Evolutionary conservation across 2,113 vertebrate genomes (phyloP).

Genomic region (Coregonus clupeaformis): DNA sequence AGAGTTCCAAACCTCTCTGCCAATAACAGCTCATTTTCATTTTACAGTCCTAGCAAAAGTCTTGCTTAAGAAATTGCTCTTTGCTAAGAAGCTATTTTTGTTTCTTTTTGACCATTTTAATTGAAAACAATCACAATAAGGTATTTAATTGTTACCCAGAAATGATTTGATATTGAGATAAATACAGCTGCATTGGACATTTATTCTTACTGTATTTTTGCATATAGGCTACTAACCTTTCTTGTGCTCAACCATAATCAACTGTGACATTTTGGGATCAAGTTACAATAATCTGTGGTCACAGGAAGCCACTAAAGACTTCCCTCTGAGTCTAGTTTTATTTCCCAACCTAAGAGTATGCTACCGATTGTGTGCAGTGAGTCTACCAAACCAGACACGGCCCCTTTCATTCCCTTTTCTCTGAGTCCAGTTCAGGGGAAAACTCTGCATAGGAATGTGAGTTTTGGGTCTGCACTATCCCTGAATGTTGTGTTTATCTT

Average conservation of each 20-base stretch:
- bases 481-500: slow-evolving; percentile 43
- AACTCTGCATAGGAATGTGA: slow-evolving; percentile 43
- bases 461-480: slow-evolving; percentile 41
- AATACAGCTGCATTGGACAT: too few relatives aligned
- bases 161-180: too few relatives aligned
- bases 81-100: too few relatives aligned
- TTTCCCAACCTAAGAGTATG: slow-evolving; percentile 41
- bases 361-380: slow-evolving; percentile 37
- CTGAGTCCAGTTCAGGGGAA: slow-evolving; percentile 39
- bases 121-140: too few relatives aligned
- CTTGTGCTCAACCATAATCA: slow-evolving; percentile 25
- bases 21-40: too few relatives aligned
- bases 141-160: too few relatives aligned
- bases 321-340: slow-evolving; percentile 7
- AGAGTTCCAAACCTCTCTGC: too few relatives aligned
- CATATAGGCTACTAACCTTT: slow-evolving; percentile 38
- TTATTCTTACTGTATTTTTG: not conserved
- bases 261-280: slow-evolving; percentile 37
- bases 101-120: too few relatives aligned
- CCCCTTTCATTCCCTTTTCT: slow-evolving; percentile 23
- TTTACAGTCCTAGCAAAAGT: too few relatives aligned
- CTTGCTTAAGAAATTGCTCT: too few relatives aligned
- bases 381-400: slow-evolving; percentile 19
- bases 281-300: slow-evolving; percentile 34
- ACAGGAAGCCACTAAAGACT: slow-evolving; percentile 25